Evolutionary conservation across 2,113 vertebrate genomes (phyloP).

Genomic region (Anhinga anhinga): DNA sequence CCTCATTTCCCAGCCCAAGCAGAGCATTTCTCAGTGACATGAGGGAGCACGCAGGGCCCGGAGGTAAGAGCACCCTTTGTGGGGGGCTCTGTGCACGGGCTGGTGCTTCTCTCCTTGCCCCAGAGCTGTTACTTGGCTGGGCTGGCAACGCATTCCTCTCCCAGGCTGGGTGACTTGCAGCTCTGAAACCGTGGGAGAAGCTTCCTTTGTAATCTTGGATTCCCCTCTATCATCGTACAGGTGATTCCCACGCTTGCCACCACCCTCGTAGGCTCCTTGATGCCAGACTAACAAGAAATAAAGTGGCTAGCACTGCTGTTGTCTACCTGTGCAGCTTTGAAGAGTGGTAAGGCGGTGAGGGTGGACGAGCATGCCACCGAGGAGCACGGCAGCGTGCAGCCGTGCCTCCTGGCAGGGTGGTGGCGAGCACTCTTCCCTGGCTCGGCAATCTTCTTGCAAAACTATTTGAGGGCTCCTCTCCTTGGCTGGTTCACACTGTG

Average conservation of each 20-base stretch:
- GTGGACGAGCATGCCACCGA: background rate
- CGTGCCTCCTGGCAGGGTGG: background rate
- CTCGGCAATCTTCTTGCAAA: background rate
- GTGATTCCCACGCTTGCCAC: background rate
- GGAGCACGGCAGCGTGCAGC: fast-evolving
- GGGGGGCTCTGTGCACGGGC: too few species aligned
- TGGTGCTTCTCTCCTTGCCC: background rate
- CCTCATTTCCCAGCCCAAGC: background rate
- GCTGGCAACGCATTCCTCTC: fast-evolving
- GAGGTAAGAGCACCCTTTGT: background rate
- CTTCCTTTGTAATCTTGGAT: background rate
- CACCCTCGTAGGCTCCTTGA: background rate
- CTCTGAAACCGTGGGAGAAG: background rate
- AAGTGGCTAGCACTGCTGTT: background rate
- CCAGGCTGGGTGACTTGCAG: background rate
- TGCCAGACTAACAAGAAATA: background rate
- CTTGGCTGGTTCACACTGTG: background rate
- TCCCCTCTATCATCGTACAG: background rate
- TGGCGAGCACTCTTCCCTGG: background rate
- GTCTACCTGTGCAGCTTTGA: background rate
- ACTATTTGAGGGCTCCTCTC: background rate
- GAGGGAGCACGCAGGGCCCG: background rate
- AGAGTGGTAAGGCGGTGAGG: too few species aligned
- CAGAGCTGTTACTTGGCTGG: background rate
- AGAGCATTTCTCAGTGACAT: background rate